phyloP scores from a whole-genome alignment of 2,797 vertebrate genomes.

The Columba guinea region DNA sequence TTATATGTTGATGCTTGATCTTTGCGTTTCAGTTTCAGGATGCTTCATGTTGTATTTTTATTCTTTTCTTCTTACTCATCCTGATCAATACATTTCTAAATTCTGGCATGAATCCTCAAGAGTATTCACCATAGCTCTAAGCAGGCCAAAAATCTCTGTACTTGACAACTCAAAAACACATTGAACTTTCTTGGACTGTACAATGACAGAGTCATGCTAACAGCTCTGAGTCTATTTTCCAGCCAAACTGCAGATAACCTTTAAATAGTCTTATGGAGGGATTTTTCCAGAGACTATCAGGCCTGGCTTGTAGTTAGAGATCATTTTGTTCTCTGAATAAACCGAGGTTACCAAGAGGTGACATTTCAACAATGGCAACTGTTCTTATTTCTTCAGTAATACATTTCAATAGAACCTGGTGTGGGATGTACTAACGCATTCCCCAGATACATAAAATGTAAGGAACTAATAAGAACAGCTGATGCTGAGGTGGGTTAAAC shows the following conservation, averaged over 20 bases:
- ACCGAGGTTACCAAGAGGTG: slow-evolving; percentile 33
- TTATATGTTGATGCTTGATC: neutral
- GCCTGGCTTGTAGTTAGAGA: slow-evolving; percentile 33
- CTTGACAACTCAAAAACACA: slow-evolving; percentile 32
- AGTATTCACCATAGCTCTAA: slow-evolving; percentile 26
- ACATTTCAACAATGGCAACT: slow-evolving; percentile 28
- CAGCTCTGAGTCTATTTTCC: slow-evolving; percentile 47
- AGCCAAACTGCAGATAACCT: slow-evolving; percentile 59
- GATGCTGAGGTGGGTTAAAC: neutral
- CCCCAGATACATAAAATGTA: neutral
- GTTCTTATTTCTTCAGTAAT: neutral
- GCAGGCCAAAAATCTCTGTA: slow-evolving; percentile 22
- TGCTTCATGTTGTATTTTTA: slow-evolving; percentile 21
- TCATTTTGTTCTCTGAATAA: slow-evolving; percentile 55
- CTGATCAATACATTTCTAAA: slow-evolving; percentile 53
- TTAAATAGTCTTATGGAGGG: slow-evolving; percentile 44
- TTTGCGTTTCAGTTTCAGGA: neutral
- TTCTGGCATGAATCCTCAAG: slow-evolving; percentile 46
- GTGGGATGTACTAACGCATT: neutral
- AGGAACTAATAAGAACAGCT: neutral
- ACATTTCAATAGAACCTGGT: neutral
- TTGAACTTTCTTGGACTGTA: slow-evolving; percentile 26
- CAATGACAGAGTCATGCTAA: slow-evolving; percentile 29
- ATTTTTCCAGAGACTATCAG: slow-evolving; percentile 51
- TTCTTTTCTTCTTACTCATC: slow-evolving; percentile 33